These are phyloP conservation scores for Prionace glauca DNA, from an alignment of 2,797 vertebrate genomes.

Conservation along the genomic window DNA sequence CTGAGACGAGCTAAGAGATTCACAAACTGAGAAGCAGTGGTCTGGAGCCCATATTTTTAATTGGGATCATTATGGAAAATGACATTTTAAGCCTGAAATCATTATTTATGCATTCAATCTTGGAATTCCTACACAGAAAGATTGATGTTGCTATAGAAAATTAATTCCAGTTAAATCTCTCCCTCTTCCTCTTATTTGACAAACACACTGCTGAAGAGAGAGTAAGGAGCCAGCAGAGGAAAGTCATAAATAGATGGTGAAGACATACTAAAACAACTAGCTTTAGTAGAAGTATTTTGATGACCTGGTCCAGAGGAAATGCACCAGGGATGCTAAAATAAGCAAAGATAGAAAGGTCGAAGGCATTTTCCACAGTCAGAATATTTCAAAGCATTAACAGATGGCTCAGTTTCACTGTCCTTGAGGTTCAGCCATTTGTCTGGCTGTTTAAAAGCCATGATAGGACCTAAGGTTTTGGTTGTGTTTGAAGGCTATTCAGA, in stretches of 20 bases:
- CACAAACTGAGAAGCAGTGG: background rate
- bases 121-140: background rate
- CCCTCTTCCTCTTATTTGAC: background rate
- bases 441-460: no score
- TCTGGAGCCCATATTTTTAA: background rate
- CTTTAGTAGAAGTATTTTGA: background rate
- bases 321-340: background rate
- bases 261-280: background rate
- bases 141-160: background rate
- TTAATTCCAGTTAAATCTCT: background rate
- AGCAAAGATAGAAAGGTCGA: background rate
- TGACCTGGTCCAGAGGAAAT: background rate
- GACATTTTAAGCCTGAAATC: background rate
- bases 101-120: background rate
- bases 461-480: no score
- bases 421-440: no score
- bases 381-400: no score
- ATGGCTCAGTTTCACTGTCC: no score
- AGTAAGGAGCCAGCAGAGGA: background rate
- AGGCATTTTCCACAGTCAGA: background rate
- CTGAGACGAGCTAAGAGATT: background rate
- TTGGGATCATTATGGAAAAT: background rate
- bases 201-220: no score
- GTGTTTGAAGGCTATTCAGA: no score
- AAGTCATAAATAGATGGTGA: background rate